phyloP scores from a whole-genome alignment of 1,140 invertebrate species.

The Delia radicum region DNA sequence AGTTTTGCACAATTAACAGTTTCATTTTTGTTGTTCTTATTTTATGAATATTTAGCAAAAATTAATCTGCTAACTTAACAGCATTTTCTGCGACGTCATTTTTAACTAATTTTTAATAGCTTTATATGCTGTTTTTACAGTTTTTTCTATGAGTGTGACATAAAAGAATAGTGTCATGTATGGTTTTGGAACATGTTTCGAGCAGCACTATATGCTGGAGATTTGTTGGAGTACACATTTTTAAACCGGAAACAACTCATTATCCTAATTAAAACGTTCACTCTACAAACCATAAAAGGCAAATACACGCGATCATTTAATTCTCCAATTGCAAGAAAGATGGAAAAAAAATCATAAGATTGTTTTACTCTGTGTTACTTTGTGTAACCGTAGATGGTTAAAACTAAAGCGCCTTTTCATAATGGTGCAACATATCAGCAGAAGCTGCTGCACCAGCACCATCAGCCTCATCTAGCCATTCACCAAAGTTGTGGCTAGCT shows the following conservation, averaged over 20 bases:
- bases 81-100: too few relatives aligned
- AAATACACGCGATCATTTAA: conserved; percentile 15
- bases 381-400: conserved; percentile 7
- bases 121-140: too few relatives aligned
- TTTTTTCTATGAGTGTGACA: too few relatives aligned
- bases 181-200: background rate
- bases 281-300: conserved; percentile 23
- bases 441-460: background rate
- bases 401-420: conserved; percentile 10
- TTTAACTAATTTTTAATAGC: too few relatives aligned
- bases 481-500: background rate
- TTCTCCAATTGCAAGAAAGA: background rate
- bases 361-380: background rate
- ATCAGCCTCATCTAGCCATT: background rate
- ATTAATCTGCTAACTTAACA: too few relatives aligned
- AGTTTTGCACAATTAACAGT: too few relatives aligned
- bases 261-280: conserved; percentile 56
- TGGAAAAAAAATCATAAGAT: background rate
- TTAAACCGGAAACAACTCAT: conserved; percentile 53
- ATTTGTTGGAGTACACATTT: background rate
- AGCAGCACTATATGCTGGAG: background rate
- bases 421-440: background rate
- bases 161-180: conserved; percentile 20
- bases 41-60: too few relatives aligned
- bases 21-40: too few relatives aligned